phyloP scores from a whole-genome alignment of 2,797 vertebrate species.

The Pachyuromys duprasi region DNA sequence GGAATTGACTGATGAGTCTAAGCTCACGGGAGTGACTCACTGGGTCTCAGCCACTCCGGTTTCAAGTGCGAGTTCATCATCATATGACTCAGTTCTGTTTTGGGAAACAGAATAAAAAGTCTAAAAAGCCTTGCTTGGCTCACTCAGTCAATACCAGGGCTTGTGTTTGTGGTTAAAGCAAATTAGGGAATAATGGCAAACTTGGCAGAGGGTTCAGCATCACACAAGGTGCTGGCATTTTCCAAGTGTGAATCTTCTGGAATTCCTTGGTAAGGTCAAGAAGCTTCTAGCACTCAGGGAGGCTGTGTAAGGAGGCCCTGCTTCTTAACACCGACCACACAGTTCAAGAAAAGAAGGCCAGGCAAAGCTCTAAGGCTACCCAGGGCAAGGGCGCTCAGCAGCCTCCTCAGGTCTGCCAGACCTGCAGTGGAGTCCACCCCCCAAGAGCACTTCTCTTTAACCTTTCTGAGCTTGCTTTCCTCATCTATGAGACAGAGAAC shows the following conservation, averaged over 20 bases:
- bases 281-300: neutral
- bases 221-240: constrained; percentile 43
- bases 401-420: constrained; percentile 14
- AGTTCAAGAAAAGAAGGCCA: neutral
- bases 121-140: constrained; percentile 72
- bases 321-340: neutral
- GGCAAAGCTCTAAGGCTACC: neutral
- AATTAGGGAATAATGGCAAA: constrained; percentile 75
- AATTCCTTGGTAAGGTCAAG: constrained; percentile 57
- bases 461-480: constrained; percentile 45
- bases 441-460: neutral
- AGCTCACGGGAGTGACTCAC: constrained; percentile 73
- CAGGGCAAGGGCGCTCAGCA: neutral
- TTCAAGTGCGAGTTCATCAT: constrained; percentile 76
- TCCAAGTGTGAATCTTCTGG: constrained; percentile 52
- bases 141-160: constrained; percentile 75
- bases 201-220: constrained; percentile 68
- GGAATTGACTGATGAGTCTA: neutral
- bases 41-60: constrained; percentile 49
- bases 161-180: constrained; percentile 76
- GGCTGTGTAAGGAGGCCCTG: neutral
- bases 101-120: constrained; percentile 75
- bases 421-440: neutral
- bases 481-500: constrained; percentile 30
- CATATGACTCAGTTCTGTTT: constrained; percentile 81